These are phyloP conservation scores for Sinocyclocheilus anophthalmus DNA, from an alignment of 2,113 vertebrate genomes.

Conservation along the genomic window DNA sequence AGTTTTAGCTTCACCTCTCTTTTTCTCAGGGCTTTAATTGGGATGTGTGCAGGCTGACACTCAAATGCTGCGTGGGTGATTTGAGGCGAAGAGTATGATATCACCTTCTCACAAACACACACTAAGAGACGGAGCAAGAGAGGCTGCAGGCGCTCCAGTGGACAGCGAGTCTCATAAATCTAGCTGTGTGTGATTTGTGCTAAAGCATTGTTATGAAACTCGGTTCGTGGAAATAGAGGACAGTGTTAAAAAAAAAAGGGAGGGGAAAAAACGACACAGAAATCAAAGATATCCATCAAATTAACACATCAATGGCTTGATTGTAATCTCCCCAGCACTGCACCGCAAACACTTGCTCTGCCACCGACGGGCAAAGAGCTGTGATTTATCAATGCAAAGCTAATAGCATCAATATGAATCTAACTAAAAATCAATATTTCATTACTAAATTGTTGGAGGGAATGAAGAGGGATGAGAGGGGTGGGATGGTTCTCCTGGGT, in stretches of 20 bases:
- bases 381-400: slow-evolving; percentile 99
- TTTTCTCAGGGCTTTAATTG: slow-evolving; percentile 56
- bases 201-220: slow-evolving; percentile 55
- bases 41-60: slow-evolving; percentile 55
- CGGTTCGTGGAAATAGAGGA: slow-evolving; percentile 52
- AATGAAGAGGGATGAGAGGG: slow-evolving; percentile 98
- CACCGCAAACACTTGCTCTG: slow-evolving; percentile 83
- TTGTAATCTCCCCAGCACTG: slow-evolving; percentile 89
- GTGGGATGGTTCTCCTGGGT: slow-evolving; percentile 87
- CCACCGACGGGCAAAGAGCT: slow-evolving; percentile 80
- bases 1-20: slow-evolving; percentile 48
- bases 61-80: slow-evolving; percentile 55
- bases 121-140: slow-evolving; percentile 39
- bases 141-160: slow-evolving; percentile 48
- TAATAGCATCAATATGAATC: slow-evolving; percentile 99
- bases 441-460: slow-evolving; percentile 99
- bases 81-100: slow-evolving; percentile 53
- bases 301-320: slow-evolving; percentile 98
- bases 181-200: slow-evolving; percentile 52
- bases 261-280: slow-evolving; percentile 66
- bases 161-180: slow-evolving; percentile 60
- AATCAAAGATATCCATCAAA: slow-evolving; percentile 94
- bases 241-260: slow-evolving; percentile 69
- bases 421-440: slow-evolving; percentile 99
- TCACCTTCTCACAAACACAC: slow-evolving; percentile 56